Conservation (phyloP, 2,113 vertebrate species). For the Monopterus albus region DNA sequence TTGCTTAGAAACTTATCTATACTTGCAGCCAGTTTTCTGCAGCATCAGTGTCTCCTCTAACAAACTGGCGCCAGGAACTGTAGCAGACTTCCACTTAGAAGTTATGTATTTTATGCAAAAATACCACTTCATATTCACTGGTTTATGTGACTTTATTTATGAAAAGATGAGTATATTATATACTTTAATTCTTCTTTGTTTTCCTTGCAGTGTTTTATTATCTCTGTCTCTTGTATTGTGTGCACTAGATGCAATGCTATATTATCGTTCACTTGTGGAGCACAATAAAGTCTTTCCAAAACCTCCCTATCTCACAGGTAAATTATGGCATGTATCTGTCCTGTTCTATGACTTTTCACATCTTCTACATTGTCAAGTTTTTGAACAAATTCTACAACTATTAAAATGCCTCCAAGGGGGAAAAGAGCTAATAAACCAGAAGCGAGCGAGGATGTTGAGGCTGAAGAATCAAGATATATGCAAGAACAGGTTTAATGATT, state of each 20-base stretch:
- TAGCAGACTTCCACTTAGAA: conserved; percentile 38
- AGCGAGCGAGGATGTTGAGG: too few relatives aligned
- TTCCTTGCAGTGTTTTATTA: conserved; percentile 68
- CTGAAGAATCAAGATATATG: too few relatives aligned
- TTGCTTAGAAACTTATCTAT: not conserved
- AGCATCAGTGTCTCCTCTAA: conserved; percentile 4
- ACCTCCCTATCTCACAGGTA: conserved; percentile 13
- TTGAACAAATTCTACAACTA: too few relatives aligned
- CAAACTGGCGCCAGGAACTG: not conserved
- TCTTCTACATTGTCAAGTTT: too few relatives aligned
- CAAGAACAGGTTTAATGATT: too few relatives aligned
- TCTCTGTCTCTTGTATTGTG: conserved; percentile 62
- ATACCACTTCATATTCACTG: conserved; percentile 62
- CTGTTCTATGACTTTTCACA: too few relatives aligned
- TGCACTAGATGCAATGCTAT: conserved; percentile 63
- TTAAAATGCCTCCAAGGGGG: too few relatives aligned
- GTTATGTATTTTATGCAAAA: conserved; percentile 64
- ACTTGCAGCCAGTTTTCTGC: too few relatives aligned
- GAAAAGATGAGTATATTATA: conserved; percentile 73
- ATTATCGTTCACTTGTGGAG: conserved; percentile 64
- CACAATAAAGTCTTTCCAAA: conserved; percentile 77
- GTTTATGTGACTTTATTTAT: conserved; percentile 79
- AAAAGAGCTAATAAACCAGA: too few relatives aligned
- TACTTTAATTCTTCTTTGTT: conserved; percentile 65
- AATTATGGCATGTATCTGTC: not conserved